Conservation (phyloP, 1,140 invertebrate genomes). For the Camponotus floridanus region DNA sequence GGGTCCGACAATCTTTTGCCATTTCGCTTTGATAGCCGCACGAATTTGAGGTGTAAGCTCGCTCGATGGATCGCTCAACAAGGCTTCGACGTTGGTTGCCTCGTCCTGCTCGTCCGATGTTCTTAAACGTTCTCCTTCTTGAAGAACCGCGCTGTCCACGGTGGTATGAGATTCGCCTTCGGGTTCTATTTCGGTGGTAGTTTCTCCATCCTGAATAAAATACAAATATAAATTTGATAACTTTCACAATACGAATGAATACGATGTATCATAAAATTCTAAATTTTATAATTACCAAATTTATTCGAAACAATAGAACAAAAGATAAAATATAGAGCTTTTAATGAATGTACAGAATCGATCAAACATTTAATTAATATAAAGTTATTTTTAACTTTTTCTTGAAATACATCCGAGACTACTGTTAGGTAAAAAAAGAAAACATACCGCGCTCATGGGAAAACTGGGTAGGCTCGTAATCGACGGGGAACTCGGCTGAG, state of each 20-base stretch:
- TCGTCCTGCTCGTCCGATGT: conserved; percentile 88
- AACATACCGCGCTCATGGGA: conserved; percentile 90
- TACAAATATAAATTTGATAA: background rate
- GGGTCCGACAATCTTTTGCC: conserved; percentile 93
- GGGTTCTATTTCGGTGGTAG: conserved; percentile 89
- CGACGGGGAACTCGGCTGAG: conserved; percentile 90
- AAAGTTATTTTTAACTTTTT: background rate
- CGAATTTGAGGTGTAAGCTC: conserved; percentile 91
- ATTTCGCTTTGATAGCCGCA: conserved; percentile 92
- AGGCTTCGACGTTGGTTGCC: conserved; percentile 84
- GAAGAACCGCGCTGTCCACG: conserved; percentile 87
- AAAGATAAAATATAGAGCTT: background rate
- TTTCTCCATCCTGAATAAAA: conserved; percentile 85
- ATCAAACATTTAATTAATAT: conserved; percentile 45
- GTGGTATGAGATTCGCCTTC: conserved; percentile 90
- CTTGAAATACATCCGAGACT: background rate
- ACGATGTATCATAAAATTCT: conserved; percentile 3
- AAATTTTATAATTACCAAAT: conserved; percentile 27
- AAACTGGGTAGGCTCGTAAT: conserved; percentile 92
- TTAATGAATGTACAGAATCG: background rate
- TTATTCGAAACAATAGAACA: background rate
- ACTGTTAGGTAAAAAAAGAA: background rate
- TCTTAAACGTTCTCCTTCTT: conserved; percentile 86
- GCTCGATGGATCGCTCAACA: conserved; percentile 86
- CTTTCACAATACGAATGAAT: background rate